Evolutionary conservation across 1,140 invertebrate species (phyloP).

Genomic region (Steinernema khuongi): DNA sequence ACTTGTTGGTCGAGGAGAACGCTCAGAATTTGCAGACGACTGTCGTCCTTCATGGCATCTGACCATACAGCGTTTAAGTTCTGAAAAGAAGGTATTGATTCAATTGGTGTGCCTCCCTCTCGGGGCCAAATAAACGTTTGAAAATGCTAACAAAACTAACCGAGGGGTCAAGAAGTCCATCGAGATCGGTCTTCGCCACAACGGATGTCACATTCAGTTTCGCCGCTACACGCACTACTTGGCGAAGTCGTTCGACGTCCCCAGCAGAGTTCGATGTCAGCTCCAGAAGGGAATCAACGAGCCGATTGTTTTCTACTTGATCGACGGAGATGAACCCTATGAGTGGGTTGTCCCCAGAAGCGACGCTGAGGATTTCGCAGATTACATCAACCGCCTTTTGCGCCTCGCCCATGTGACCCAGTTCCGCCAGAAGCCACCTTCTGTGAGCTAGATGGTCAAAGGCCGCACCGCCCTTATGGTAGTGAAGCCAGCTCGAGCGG

Average conservation of each 20-base stretch:
- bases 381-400: constrained; percentile 7
- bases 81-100: constrained; percentile 17
- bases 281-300: constrained; percentile 28
- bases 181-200: constrained; percentile 2
- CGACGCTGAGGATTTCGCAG: constrained; percentile 27
- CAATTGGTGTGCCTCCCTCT: constrained; percentile 18
- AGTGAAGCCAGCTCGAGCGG: constrained; percentile 32
- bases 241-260: constrained; percentile 26
- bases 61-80: constrained; percentile 26
- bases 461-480: constrained; percentile 22
- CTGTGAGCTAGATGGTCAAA: neutral
- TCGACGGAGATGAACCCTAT: constrained; percentile 28
- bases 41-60: constrained; percentile 24
- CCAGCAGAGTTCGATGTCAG: constrained; percentile 32
- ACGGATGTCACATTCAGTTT: constrained; percentile 34
- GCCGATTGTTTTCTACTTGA: neutral
- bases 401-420: neutral
- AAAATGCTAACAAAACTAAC: neutral
- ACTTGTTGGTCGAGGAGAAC: constrained; percentile 40
- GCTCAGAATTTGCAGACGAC: constrained; percentile 30
- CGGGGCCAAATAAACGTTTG: too few relatives aligned
- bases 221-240: constrained; percentile 31
- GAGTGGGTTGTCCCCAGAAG: constrained; percentile 23
- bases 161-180: neutral
- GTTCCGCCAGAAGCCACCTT: neutral